These are phyloP conservation scores for Zootoca vivipara DNA, from an alignment of 2,113 vertebrate species.

Conservation along the genomic window DNA sequence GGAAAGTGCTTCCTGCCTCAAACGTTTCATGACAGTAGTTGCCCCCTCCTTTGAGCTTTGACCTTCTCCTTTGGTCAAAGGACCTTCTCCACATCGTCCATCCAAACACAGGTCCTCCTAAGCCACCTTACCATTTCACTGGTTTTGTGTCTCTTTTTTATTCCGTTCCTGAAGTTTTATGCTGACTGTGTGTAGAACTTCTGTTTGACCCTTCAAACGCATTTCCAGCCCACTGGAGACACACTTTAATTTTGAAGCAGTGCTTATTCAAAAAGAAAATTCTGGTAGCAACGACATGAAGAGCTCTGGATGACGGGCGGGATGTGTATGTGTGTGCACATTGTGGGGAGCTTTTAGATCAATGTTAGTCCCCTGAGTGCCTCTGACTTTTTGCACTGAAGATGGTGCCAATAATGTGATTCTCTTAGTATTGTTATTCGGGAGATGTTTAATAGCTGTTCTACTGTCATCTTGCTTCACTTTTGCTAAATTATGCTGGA, in stretches of 20 bases:
- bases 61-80: too few species aligned
- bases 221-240: conserved; percentile 82
- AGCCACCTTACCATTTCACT: not conserved
- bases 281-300: conserved; percentile 67
- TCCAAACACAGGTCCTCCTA: accelerated
- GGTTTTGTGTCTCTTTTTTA: not conserved
- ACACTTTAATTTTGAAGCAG: conserved; percentile 75
- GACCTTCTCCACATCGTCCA: not conserved
- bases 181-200: conserved; percentile 75
- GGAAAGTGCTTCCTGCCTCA: not conserved
- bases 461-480: not conserved
- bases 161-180: conserved; percentile 62
- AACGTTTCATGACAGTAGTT: not conserved
- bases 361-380: conserved; percentile 76
- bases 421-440: conserved; percentile 69
- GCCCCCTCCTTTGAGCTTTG: too few species aligned
- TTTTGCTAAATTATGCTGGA: not conserved
- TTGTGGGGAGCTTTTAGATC: conserved; percentile 81
- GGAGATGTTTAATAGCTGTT: conserved; percentile 29
- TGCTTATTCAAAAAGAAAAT: conserved; percentile 84
- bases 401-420: conserved; percentile 72
- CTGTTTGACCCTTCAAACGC: conserved; percentile 77
- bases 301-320: conserved; percentile 72
- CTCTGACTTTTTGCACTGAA: conserved; percentile 81
- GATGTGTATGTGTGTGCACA: not conserved